phyloP scores from a whole-genome alignment of 2,888 invertebrate species.

The Oxytorus armatus region DNA sequence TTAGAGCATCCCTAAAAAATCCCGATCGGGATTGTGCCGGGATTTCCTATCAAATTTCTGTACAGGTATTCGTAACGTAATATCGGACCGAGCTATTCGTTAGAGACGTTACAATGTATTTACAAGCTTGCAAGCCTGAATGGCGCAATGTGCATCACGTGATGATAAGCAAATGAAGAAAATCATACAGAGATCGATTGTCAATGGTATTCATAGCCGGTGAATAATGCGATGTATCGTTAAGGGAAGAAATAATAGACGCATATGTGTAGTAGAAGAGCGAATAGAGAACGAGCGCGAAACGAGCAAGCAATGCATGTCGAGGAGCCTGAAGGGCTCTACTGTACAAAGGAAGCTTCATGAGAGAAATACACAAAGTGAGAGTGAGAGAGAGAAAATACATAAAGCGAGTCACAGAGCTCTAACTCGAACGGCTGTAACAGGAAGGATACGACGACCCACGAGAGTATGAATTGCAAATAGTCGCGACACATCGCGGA shows the following conservation, averaged over 20 bases:
- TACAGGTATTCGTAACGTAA: slow-evolving; percentile 25
- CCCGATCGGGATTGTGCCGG: too few species aligned
- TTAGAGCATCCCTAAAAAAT: too few species aligned
- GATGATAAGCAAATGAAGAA: background rate
- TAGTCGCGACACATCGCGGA: slow-evolving; percentile 61
- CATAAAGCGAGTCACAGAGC: slow-evolving; percentile 21
- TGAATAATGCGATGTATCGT: slow-evolving; percentile 57
- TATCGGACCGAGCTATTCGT: background rate
- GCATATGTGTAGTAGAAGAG: slow-evolving; percentile 20
- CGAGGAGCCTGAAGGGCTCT: slow-evolving; percentile 41
- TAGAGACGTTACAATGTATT: background rate
- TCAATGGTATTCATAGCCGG: slow-evolving; percentile 55
- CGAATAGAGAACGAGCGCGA: slow-evolving; percentile 16
- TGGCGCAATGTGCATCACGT: background rate
- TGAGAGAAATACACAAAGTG: background rate
- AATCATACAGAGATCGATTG: slow-evolving; percentile 50
- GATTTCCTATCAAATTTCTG: too few species aligned
- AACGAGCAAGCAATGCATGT: slow-evolving; percentile 45
- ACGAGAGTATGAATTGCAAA: slow-evolving; percentile 69
- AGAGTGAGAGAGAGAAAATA: slow-evolving; percentile 16
- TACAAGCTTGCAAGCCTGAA: background rate
- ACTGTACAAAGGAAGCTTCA: slow-evolving; percentile 43
- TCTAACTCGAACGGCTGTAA: slow-evolving; percentile 18
- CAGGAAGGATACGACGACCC: slow-evolving; percentile 41
- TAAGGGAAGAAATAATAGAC: slow-evolving; percentile 50